phyloP scores from a whole-genome alignment of 1,140 invertebrate genomes.

The Pogonognathellus flavescens region DNA sequence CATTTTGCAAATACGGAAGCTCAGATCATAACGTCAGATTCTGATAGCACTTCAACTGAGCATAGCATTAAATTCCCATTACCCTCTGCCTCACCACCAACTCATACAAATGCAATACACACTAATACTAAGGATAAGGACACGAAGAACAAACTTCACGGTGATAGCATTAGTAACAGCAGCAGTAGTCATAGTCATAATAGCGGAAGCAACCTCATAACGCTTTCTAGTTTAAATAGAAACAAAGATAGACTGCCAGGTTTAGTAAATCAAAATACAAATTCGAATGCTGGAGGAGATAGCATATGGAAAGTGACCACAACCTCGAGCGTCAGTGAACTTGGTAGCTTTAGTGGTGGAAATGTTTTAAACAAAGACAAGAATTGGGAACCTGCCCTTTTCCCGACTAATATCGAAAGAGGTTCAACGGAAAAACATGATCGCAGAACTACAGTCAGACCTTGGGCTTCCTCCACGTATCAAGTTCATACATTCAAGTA shows the following conservation, averaged over 20 bases:
- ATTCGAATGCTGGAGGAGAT: background rate
- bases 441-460: constrained; percentile 53
- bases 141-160: background rate
- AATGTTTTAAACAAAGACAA: constrained; percentile 29
- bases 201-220: background rate
- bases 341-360: constrained; percentile 24
- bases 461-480: constrained; percentile 65
- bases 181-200: background rate
- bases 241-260: constrained; percentile 1
- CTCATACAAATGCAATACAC: background rate
- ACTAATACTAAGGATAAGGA: background rate
- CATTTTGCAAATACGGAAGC: background rate
- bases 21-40: background rate
- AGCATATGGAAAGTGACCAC: constrained; percentile 59
- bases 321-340: constrained; percentile 50
- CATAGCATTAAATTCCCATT: background rate
- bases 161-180: background rate
- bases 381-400: background rate
- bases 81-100: background rate
- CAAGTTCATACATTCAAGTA: constrained; percentile 67
- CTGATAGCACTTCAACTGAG: constrained; percentile 18
- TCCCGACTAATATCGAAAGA: background rate
- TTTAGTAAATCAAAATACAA: constrained; percentile 7
- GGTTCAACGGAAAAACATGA: background rate
- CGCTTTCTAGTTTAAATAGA: constrained; percentile 17